Conservation (phyloP, 1,140 invertebrate species). For the Caerostris extrusa region DNA sequence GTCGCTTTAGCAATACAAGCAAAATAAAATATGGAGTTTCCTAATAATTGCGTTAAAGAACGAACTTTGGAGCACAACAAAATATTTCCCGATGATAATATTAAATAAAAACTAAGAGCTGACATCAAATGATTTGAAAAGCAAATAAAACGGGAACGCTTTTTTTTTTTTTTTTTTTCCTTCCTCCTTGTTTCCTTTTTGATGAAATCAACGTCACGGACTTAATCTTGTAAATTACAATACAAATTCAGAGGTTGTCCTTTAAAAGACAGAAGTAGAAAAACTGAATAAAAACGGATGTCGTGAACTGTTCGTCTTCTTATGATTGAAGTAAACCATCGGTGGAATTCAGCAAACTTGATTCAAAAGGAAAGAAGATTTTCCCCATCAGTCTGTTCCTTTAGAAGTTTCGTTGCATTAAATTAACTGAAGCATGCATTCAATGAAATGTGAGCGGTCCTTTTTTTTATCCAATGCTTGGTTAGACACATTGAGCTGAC, state of each 20-base stretch:
- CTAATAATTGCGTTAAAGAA: slow-evolving; percentile 50
- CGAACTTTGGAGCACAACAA: background rate
- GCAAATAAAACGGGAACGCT: background rate
- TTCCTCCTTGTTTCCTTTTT: background rate
- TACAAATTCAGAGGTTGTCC: slow-evolving; percentile 4
- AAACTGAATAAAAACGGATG: background rate
- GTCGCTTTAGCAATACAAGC: background rate
- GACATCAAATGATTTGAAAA: slow-evolving; percentile 37
- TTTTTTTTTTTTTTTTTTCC: background rate
- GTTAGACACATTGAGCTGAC: background rate
- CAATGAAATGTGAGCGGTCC: background rate
- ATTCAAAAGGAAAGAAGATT: background rate
- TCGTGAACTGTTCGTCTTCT: background rate
- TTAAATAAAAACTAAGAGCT: slow-evolving; percentile 40
- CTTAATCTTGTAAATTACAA: slow-evolving; percentile 44
- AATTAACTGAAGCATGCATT: slow-evolving; percentile 47
- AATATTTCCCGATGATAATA: background rate
- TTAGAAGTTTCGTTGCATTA: slow-evolving; percentile 45
- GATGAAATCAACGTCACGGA: slow-evolving; percentile 39
- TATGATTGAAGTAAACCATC: background rate
- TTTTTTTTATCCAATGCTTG: slow-evolving; percentile 1
- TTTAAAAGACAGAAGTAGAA: background rate
- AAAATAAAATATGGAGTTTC: slow-evolving; percentile 27
- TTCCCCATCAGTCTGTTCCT: background rate
- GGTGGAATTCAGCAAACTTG: slow-evolving; percentile 13